Evolutionary conservation across 2,113 vertebrate species (phyloP).

Genomic region (Macquaria australasica): DNA sequence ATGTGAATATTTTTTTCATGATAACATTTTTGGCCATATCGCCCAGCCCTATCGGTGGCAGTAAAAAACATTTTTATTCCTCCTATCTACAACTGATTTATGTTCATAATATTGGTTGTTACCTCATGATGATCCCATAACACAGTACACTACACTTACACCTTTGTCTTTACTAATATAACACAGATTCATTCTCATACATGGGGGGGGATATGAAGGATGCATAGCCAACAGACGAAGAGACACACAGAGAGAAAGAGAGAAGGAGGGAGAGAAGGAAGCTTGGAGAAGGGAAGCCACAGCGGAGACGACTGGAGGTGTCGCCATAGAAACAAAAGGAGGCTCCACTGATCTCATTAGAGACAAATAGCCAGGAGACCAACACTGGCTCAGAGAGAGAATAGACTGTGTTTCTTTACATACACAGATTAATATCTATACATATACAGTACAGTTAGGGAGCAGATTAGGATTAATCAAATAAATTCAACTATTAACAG

Average conservation of each 20-base stretch:
- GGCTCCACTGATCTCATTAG: slow-evolving; percentile 75
- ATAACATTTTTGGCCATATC: no score
- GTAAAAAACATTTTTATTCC: background rate
- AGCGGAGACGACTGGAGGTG: slow-evolving; percentile 58
- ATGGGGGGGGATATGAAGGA: background rate
- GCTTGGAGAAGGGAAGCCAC: slow-evolving; percentile 38
- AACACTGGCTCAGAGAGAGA: slow-evolving; percentile 35
- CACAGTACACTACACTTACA: background rate
- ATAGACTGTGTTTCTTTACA: slow-evolving; percentile 3
- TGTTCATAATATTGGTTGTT: background rate
- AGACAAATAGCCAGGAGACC: slow-evolving; percentile 56
- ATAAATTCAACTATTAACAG: background rate
- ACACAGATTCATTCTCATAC: background rate
- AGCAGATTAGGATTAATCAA: background rate
- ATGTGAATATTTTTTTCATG: no score
- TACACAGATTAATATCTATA: background rate
- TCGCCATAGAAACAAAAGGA: slow-evolving; percentile 88
- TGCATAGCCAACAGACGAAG: background rate
- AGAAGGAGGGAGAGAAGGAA: slow-evolving; percentile 14
- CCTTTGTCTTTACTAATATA: background rate
- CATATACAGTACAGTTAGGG: background rate
- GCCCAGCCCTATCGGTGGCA: slow-evolving; percentile 13
- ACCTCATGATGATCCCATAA: background rate
- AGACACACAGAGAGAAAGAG: background rate
- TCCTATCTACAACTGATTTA: background rate